Conservation (phyloP, 2,888 invertebrate genomes). For the Aplocera efformata region DNA sequence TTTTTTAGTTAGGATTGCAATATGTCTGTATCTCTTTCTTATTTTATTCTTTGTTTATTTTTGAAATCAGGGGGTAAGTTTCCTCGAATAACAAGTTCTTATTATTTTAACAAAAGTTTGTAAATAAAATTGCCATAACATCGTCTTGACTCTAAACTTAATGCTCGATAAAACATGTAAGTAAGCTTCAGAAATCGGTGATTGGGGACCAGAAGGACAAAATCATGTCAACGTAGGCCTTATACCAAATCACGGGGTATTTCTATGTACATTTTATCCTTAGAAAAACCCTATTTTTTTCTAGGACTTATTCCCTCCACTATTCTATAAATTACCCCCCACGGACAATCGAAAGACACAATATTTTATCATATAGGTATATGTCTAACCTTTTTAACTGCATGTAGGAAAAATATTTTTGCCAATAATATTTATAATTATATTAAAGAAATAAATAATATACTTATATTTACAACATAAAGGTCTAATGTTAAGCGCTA, state of each 20-base stretch:
- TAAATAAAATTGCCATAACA: constrained; percentile 14
- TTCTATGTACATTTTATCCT: constrained; percentile 16
- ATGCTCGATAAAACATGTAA: constrained; percentile 12
- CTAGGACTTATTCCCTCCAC: constrained; percentile 32
- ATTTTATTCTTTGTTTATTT: too few relatives aligned
- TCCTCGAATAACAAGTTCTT: too few relatives aligned
- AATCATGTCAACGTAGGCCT: constrained; percentile 49
- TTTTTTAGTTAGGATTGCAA: too few relatives aligned
- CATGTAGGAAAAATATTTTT: too few relatives aligned
- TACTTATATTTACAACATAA: too few relatives aligned
- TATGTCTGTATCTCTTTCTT: too few relatives aligned
- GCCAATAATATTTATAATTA: too few relatives aligned
- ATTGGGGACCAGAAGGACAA: constrained; percentile 63
- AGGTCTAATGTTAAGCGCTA: too few relatives aligned
- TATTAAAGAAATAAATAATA: too few relatives aligned
- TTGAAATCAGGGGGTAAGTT: too few relatives aligned
- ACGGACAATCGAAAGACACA: constrained; percentile 25
- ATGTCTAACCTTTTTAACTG: too few relatives aligned
- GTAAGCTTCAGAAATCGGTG: constrained; percentile 52
- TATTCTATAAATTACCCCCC: constrained; percentile 66
- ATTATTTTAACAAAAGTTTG: background rate
- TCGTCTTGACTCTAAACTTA: background rate
- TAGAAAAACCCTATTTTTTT: constrained; percentile 6
- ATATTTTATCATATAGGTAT: too few relatives aligned
- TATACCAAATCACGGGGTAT: constrained; percentile 42